Evolutionary conservation across 2,797 vertebrate species (phyloP), one percentile per base, ranked within the genome.

Genomic region (Scleropages formosus): DNA sequence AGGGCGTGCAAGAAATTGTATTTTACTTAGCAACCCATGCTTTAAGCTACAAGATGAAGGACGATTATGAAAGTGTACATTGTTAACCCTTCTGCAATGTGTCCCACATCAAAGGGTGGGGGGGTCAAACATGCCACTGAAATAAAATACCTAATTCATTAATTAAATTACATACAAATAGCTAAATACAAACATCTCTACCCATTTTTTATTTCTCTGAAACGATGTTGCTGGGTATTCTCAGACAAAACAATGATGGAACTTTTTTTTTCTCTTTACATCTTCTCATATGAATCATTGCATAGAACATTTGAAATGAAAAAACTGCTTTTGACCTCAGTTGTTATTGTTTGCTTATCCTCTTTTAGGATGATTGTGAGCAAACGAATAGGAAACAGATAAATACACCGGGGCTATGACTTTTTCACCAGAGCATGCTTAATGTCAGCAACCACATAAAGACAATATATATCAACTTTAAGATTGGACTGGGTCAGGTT

Each of bases 231-330:
- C 92, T 88, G 86, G 2, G 31, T 93, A 92, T 87, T 92, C 89
- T 92, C 91, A 89, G 93, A 92, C 81, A 86, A 86, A 87, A 95
- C 91, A 93, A 87, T 90, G 90, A 88, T 87, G 87, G 84, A 94
- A 89, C 91, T 89, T 93, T 93, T 77, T 77, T 82, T 92, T 90
- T 88, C 86, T 90, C 39, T 90, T 88, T 89, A 89, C 91, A 92
- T 83, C 87, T 87, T 91, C 85, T 86, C 88, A 88, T 75, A 90
- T 91, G 89, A 89, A 91, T 96, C 94, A 94, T 98, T 98, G 97
- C 97, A 99, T 99, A 99, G 97, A 98, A 97, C 92, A 84, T 96
- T 91, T 91, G 92, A 95, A 93, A 91, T 94, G 93, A 90, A 90
- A 94, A 92, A 94, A 92, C 91, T 89, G 90, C 91, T 89, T 89